Base-by-base conservation (phyloP, 2,113 vertebrate genomes). In the Heteronetta atricapilla region DNA sequence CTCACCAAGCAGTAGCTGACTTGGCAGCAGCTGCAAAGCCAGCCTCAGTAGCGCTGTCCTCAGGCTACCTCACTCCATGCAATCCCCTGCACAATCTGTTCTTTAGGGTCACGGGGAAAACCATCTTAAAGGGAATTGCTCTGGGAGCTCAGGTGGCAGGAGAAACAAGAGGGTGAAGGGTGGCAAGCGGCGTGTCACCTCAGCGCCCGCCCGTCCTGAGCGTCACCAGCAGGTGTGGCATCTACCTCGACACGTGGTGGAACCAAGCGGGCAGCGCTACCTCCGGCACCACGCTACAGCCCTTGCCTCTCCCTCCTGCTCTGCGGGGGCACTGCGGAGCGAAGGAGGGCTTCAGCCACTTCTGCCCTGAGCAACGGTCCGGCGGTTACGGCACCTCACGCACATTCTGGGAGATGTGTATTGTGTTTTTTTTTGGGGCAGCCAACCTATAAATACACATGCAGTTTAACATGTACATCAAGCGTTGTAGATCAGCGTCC, bases 241-340 rank as follows among this genome's bases (percentile, higher is more conserved):
- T 21, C 79, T 58, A 23, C 55, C 63, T 0, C 17, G 66, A 70
- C 1, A 3, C 0, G 1, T 1, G 4, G n/a, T 19, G 46, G 59
- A 68, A 70, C 16, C 44, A 53, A 69, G 40, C 13, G 10, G 26
- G 60, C 64, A 46, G 36, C 13, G 60, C 68, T 42, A 34, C 81
- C 59, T 86, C 48, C 44, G 12, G 42, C 38, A 40, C 59, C 31
- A 21, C 28, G 11, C 11, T 8, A 55, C 1, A 81, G 76, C 40
- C 36, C 40, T 59, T 55, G 59, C 40, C n/a, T 31, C 42, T 77
- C 80, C 50, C 18, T 55, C 55, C 46, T 36, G 69, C n/a, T 46
- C 10, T 2, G n/a, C 76, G 52, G 62, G 34, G 4, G 5, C 16
- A 20, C 6, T 14, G 8, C 42, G 42, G 42, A 44, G 42, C 12